phyloP scores from a whole-genome alignment of 1,140 invertebrate species.

The Reticulitermes speratus region DNA sequence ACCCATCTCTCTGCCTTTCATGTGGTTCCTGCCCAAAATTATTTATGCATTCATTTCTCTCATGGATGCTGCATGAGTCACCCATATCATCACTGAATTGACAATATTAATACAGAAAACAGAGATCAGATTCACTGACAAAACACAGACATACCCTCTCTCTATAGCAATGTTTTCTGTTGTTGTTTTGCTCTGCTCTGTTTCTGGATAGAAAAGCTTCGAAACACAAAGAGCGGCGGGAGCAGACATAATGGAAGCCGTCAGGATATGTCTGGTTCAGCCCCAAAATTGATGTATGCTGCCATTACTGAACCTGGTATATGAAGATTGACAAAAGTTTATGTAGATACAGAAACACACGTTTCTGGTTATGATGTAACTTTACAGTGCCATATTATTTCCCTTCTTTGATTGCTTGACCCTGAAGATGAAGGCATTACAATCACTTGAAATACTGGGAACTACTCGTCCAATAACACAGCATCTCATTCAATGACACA shows the following conservation, averaged over 20 bases:
- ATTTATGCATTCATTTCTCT: no score
- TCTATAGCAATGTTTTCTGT: slow-evolving; percentile 60
- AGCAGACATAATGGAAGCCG: slow-evolving; percentile 93
- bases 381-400: not conserved
- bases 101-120: no score
- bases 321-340: not conserved
- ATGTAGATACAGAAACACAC: slow-evolving; percentile 2
- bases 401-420: no score
- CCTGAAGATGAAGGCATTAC: no score
- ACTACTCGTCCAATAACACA: no score
- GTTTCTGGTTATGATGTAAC: not conserved
- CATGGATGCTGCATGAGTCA: no score
- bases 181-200: slow-evolving; percentile 68
- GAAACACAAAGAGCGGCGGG: slow-evolving; percentile 85
- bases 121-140: not conserved
- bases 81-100: no score
- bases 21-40: no score
- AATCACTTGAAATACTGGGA: no score
- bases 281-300: slow-evolving; percentile 89
- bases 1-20: no score
- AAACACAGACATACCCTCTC: slow-evolving; percentile 56
- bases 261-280: slow-evolving; percentile 77
- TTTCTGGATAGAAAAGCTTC: slow-evolving; percentile 92
- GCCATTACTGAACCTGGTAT: slow-evolving; percentile 78
- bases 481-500: no score